phyloP scores from a whole-genome alignment of 1,140 invertebrate species.

The Drosophila lowei region DNA sequence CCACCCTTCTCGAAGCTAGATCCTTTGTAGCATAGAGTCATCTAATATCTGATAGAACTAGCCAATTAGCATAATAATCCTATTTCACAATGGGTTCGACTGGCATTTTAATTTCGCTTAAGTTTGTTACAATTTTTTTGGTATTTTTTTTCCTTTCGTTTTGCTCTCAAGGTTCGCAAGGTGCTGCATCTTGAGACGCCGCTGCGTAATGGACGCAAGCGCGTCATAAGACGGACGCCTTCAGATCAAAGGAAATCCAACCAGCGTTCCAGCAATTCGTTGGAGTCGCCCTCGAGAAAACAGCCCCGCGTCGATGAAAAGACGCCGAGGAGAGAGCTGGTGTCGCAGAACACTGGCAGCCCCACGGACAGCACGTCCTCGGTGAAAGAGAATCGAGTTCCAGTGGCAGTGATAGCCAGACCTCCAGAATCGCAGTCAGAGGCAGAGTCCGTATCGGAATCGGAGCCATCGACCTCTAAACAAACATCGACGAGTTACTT shows the following conservation, averaged over 20 bases:
- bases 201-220: conserved; percentile 65
- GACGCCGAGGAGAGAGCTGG: background rate
- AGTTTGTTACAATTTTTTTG: conserved; percentile 18
- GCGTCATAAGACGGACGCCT: conserved; percentile 40
- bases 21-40: no score
- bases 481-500: background rate
- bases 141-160: conserved; percentile 28
- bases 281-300: conserved; percentile 36
- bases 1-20: no score
- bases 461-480: conserved; percentile 8
- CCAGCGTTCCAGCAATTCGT: conserved; percentile 10
- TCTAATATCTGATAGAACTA: conserved; percentile 1
- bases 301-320: conserved; percentile 53
- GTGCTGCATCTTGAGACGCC: conserved; percentile 63
- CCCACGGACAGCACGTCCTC: conserved; percentile 63
- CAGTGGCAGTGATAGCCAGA: conserved; percentile 4
- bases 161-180: conserved; percentile 40
- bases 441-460: background rate
- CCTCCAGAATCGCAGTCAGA: background rate
- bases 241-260: conserved; percentile 2
- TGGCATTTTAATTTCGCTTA: conserved; percentile 7
- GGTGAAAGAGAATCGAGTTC: conserved; percentile 57
- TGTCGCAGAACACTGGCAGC: conserved; percentile 34
- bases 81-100: conserved; percentile 11
- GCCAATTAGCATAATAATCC: conserved; percentile 17